phyloP scores from a whole-genome alignment of 2,888 invertebrate genomes.

The Dynastes maya region DNA sequence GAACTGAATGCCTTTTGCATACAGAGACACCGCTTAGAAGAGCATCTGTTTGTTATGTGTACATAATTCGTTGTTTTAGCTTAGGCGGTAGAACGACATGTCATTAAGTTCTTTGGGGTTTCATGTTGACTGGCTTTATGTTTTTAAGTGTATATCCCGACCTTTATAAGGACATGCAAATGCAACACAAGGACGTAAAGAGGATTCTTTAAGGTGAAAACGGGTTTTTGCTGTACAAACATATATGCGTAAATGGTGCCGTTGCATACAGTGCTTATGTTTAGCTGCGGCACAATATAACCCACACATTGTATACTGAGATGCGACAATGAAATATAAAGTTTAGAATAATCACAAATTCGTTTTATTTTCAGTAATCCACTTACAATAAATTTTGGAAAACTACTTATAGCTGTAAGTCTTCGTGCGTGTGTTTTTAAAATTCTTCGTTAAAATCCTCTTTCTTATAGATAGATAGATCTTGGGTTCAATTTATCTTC shows the following conservation, averaged over 20 bases:
- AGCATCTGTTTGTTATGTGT: constrained; percentile 47
- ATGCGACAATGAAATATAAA: too few relatives aligned
- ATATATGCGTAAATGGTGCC: too few relatives aligned
- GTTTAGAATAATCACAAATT: too few relatives aligned
- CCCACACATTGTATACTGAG: too few relatives aligned
- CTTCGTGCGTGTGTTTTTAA: too few relatives aligned
- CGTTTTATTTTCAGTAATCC: too few relatives aligned
- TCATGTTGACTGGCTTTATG: constrained; percentile 34
- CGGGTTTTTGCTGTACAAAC: neutral
- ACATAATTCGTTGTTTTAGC: constrained; percentile 45
- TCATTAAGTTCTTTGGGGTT: constrained; percentile 42
- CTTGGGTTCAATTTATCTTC: too few relatives aligned
- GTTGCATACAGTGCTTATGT: neutral
- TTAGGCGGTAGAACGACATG: constrained; percentile 27
- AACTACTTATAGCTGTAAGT: too few relatives aligned
- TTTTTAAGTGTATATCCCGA: constrained; percentile 19
- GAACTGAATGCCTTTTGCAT: constrained; percentile 48
- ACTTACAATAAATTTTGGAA: too few relatives aligned
- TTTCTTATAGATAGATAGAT: too few relatives aligned
- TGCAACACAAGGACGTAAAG: neutral
- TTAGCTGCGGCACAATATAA: neutral
- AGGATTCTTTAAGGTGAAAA: neutral
- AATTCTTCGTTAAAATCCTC: too few relatives aligned
- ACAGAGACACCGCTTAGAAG: constrained; percentile 36
- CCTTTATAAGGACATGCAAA: constrained; percentile 28